phyloP scores from a whole-genome alignment of 2,113 vertebrate species.

The Pelodiscus sinensis region DNA sequence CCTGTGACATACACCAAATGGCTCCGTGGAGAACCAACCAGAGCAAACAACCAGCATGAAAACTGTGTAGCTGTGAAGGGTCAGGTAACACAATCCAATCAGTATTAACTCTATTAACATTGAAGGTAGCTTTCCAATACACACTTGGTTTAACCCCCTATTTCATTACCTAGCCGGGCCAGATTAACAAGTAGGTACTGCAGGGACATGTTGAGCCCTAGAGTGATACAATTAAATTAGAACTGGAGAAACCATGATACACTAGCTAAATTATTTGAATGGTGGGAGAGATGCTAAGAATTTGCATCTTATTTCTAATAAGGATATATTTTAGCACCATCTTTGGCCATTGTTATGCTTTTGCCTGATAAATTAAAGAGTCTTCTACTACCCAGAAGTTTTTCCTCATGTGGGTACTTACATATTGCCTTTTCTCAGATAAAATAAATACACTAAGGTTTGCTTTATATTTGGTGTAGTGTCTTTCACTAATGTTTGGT shows the following conservation, averaged over 20 bases:
- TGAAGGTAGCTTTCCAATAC: not conserved
- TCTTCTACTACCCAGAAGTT: not conserved
- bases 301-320: not conserved
- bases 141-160: not conserved
- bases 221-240: not conserved
- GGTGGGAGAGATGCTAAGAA: not conserved
- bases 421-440: not conserved
- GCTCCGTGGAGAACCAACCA: constrained; percentile 85
- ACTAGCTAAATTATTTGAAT: not conserved
- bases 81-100: constrained; percentile 74
- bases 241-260: not conserved
- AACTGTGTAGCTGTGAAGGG: constrained; percentile 89
- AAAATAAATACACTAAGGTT: no score
- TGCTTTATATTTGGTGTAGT: not conserved
- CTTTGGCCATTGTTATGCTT: not conserved
- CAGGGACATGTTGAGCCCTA: not conserved
- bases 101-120: not conserved
- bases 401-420: no score
- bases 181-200: not conserved
- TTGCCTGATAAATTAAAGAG: not conserved
- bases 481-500: not conserved
- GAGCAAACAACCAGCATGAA: constrained; percentile 82
- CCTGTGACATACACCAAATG: constrained; percentile 83
- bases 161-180: not conserved
- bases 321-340: not conserved